Evolutionary conservation across 2,113 vertebrate species (phyloP).

Genomic region (Raja brachyura): DNA sequence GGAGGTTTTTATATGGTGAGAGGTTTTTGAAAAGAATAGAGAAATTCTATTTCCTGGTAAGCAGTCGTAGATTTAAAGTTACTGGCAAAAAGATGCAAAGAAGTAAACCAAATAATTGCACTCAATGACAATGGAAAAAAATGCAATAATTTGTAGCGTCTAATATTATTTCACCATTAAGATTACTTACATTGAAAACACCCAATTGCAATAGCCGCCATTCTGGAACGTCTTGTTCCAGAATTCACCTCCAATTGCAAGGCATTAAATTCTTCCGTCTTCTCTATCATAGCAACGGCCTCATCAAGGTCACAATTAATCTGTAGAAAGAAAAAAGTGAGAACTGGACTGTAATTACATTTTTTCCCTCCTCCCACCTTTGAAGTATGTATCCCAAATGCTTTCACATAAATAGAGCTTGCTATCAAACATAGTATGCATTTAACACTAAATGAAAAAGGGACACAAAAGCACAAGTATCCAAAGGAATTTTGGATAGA

Average conservation of each 20-base stretch:
- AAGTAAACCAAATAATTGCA: too few relatives aligned
- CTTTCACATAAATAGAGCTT: not conserved
- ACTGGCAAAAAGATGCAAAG: too few relatives aligned
- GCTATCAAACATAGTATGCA: not conserved
- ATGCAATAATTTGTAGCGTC: too few relatives aligned
- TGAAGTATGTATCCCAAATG: not conserved
- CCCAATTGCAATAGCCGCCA: conserved; percentile 54
- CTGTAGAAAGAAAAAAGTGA: not conserved
- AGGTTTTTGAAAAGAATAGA: too few relatives aligned
- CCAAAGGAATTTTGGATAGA: not conserved
- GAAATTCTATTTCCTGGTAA: too few relatives aligned
- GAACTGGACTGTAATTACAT: conserved; percentile 44
- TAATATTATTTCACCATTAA: not conserved
- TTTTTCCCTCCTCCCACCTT: conserved; percentile 39
- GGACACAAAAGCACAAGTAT: not conserved
- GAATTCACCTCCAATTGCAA: conserved; percentile 50
- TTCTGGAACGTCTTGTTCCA: conserved; percentile 43
- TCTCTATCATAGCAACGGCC: conserved; percentile 62
- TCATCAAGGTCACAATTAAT: conserved; percentile 44
- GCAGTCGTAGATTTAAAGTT: too few relatives aligned
- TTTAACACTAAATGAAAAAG: not conserved
- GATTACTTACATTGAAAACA: conserved; percentile 74
- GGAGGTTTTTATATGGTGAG: too few relatives aligned
- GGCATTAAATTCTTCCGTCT: conserved; percentile 49
- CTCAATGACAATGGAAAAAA: too few relatives aligned